A percentile compares a stretch with the other conserved stretches of the same genome.
Conservation (phyloP, 2,113 vertebrate genomes). For the Chamaea fasciata region DNA sequence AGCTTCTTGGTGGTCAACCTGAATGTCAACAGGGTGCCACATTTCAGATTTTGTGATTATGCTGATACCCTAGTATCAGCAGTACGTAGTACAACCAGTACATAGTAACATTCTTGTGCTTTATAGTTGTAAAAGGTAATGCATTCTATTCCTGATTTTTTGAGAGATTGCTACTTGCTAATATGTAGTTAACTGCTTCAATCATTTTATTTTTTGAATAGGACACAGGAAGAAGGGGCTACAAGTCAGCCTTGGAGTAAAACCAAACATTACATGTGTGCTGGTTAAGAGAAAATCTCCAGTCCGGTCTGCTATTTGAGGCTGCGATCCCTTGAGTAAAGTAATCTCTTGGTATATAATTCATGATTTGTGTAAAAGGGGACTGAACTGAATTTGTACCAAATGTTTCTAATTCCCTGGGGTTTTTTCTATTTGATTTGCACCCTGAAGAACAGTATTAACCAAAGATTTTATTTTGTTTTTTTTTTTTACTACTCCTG, state of each 20-base stretch:
- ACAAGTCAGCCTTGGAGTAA: neutral
- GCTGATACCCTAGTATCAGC: neutral
- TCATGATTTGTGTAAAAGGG: neutral
- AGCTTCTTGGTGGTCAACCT: neutral
- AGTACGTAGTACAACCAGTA: neutral
- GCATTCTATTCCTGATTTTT: neutral
- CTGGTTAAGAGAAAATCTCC: neutral
- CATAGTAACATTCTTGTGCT: neutral
- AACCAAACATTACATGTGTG: neutral
- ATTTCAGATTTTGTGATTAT: neutral
- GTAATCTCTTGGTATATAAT: neutral
- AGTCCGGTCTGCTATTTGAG: neutral
- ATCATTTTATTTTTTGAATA: neutral
- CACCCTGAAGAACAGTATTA: neutral
- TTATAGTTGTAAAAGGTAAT: neutral
- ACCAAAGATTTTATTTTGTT: neutral
- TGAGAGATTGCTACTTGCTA: neutral
- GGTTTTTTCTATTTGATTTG: neutral
- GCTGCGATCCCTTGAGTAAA: neutral
- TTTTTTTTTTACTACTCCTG: constrained; percentile 32
- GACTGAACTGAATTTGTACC: neutral
- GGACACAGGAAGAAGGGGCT: neutral
- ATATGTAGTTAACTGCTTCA: neutral
- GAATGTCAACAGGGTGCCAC: neutral
- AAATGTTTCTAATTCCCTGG: constrained; percentile 27